Evolutionary conservation across 2,888 invertebrate genomes (phyloP).

Genomic region (Andrena minutula): DNA sequence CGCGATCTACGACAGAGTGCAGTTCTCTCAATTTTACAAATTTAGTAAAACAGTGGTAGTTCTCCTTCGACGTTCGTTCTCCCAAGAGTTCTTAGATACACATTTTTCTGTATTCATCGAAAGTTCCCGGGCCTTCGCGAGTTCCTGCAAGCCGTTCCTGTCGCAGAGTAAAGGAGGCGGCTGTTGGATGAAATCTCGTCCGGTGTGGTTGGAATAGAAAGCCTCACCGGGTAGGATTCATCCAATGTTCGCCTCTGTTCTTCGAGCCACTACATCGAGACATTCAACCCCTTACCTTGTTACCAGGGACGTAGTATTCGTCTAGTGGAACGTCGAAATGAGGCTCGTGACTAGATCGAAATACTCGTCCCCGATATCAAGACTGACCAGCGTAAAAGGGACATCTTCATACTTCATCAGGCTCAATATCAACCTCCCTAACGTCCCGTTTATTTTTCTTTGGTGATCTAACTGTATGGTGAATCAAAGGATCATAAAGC

Average conservation of each 20-base stretch:
- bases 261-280: constrained; percentile 4
- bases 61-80: not conserved
- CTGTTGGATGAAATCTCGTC: constrained; percentile 78
- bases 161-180: constrained; percentile 52
- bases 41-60: constrained; percentile 1
- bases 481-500: constrained; percentile 84
- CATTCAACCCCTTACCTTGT: constrained; percentile 50
- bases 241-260: constrained; percentile 75
- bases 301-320: constrained; percentile 78
- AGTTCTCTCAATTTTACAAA: not conserved
- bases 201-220: constrained; percentile 72
- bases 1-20: not conserved
- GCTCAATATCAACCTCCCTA: not conserved
- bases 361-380: constrained; percentile 82
- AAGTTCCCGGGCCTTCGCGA: not conserved
- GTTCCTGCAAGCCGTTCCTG: not conserved
- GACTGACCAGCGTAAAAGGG: constrained; percentile 48
- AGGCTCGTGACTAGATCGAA: constrained; percentile 85
- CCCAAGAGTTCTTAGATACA: not conserved
- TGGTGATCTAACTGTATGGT: constrained; percentile 87
- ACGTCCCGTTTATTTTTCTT: constrained; percentile 85
- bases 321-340: constrained; percentile 79
- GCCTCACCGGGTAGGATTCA: constrained; percentile 85
- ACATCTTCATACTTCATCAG: too few species aligned
- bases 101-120: not conserved